phyloP scores from a whole-genome alignment of 2,113 vertebrate species.

The Paracanthobrama guichenoti region DNA sequence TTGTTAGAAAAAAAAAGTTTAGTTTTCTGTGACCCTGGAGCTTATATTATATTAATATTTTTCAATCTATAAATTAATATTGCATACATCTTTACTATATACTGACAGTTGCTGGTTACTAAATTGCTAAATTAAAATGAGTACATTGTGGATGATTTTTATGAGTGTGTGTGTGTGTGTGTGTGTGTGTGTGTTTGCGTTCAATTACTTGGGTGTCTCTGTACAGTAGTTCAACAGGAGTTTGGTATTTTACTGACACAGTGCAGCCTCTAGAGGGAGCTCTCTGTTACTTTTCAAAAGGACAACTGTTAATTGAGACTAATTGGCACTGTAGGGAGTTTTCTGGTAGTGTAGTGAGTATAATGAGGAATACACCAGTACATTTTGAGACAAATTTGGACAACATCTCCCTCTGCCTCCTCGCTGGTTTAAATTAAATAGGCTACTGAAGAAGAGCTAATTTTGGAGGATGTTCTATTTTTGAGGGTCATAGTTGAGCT shows the following conservation, averaged over 20 bases:
- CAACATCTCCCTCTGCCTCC: conserved; percentile 57
- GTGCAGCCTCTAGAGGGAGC: conserved; percentile 78
- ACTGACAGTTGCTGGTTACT: background rate
- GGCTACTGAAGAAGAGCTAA: conserved; percentile 56
- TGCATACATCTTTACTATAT: background rate
- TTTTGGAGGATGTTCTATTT: conserved; percentile 41
- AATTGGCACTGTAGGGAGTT: conserved; percentile 66
- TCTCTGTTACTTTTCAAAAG: conserved; percentile 68
- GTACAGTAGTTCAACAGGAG: conserved; percentile 22
- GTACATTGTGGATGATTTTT: background rate
- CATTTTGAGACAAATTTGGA: conserved; percentile 46
- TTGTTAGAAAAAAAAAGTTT: too few species aligned
- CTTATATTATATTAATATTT: background rate
- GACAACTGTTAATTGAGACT: conserved; percentile 71
- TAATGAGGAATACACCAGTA: conserved; percentile 29
- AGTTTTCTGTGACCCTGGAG: background rate
- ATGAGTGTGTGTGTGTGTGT: background rate
- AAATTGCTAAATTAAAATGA: background rate
- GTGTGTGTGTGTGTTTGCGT: background rate
- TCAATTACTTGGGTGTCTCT: background rate
- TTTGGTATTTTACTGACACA: conserved; percentile 54
- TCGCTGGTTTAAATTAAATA: conserved; percentile 55
- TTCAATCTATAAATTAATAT: background rate
- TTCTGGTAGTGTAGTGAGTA: conserved; percentile 45
- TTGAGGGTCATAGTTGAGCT: conserved; percentile 14